Base-by-base conservation (phyloP, 2,113 vertebrate genomes). In the Apeltes quadracus region DNA sequence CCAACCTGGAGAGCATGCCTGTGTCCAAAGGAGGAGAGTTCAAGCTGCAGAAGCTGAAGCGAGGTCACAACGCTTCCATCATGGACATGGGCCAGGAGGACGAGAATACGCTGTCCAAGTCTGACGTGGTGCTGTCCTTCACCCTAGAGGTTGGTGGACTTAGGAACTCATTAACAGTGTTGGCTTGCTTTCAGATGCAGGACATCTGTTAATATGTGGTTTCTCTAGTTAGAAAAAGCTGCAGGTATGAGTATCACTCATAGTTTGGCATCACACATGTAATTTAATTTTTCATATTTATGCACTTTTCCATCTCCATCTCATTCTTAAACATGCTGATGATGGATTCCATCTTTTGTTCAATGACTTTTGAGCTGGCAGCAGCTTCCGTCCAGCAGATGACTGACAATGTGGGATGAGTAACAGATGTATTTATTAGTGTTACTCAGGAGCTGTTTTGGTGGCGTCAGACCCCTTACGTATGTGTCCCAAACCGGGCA, bases 71-170 rank as follows among this genome's bases (percentile, higher is more conserved):
- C 43, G 94, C 97, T 12, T 99, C 98, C 41, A 98, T 99, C 84
- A 99, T 99, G 58, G 98, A 99, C 90, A 97, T 99, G 97, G 98
- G 98, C 2, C 97, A 99, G 82, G 98, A 99, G 91, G 98, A 98
- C 0, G 98, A 99, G 93, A 99, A 97, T 90, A 96, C 95, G 27
- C 96, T 99, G 34, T 98, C 97, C 86, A 99, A 99, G 83, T 99
- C 98, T 0, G 98, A 99, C 0, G 98, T 99, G 0, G 96, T 99
- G 78, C 91, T 99, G 63, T 97, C 96, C 0, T 99, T 99, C 92
- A 98, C 95, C 13, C 84, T 99, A 75, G 98, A 99, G 96, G 98
- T 99, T 10, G 32, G 86, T 66, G 18, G 32, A 36, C 36, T 59
- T 0, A 1, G 2, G 2, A 27, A 25, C 15, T 56, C 8, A n/a